These are phyloP conservation scores for Drosophila murphyi DNA, from an alignment of 1,140 invertebrate genomes.

Conservation along the genomic window DNA sequence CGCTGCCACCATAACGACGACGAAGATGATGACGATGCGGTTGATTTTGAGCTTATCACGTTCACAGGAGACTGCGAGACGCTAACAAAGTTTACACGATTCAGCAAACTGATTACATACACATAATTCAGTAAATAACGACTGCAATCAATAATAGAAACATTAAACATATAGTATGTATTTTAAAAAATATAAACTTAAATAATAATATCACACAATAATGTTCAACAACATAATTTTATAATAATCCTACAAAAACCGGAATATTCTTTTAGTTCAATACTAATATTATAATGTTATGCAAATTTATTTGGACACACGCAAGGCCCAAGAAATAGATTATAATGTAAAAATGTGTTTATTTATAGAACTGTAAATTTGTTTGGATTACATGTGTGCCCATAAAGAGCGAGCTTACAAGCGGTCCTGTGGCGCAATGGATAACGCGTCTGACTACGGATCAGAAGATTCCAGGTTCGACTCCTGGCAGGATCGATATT, in stretches of 20 bases:
- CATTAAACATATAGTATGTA: no score
- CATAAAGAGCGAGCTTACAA: neutral
- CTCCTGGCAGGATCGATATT: conserved; percentile 87
- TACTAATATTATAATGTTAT: conserved; percentile 21
- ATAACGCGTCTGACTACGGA: conserved; percentile 90
- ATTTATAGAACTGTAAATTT: conserved; percentile 22
- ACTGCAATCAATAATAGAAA: no score
- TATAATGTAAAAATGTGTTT: neutral
- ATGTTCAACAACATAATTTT: neutral
- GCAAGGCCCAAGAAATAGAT: neutral
- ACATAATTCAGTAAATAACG: no score
- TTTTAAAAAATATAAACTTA: neutral
- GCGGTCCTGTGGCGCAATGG: conserved; percentile 89
- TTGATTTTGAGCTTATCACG: conserved; percentile 78
- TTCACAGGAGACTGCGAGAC: conserved; percentile 74
- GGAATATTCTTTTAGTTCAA: conserved; percentile 15
- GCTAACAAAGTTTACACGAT: conserved; percentile 66
- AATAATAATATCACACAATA: neutral
- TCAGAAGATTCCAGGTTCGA: conserved; percentile 91
- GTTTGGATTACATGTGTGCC: neutral
- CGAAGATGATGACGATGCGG: conserved; percentile 65
- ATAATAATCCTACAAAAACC: conserved; percentile 7
- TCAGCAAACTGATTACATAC: neutral
- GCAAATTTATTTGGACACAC: conserved; percentile 16
- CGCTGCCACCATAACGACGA: conserved; percentile 46